These are phyloP conservation scores for Rhamnusium bicolor DNA, from an alignment of 2,888 invertebrate species.

Conservation along the genomic window DNA sequence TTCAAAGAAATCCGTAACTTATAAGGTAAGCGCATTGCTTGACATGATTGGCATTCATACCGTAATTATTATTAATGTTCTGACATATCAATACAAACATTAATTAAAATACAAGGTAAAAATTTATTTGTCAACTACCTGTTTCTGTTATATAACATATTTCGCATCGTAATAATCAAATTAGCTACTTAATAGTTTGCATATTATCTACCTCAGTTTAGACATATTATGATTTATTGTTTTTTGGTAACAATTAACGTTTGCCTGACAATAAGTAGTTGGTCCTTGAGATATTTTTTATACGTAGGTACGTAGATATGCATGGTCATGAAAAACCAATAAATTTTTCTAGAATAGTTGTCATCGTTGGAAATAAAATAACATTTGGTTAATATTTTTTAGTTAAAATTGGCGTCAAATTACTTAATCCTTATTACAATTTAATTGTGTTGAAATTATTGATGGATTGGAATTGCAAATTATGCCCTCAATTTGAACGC, in stretches of 20 bases:
- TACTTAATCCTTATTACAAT: neutral
- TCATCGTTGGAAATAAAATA: neutral
- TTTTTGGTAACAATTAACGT: conserved; percentile 2
- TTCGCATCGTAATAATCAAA: conserved; percentile 38
- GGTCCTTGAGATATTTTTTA: conserved; percentile 19
- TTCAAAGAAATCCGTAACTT: neutral
- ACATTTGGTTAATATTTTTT: neutral
- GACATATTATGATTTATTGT: conserved; percentile 14
- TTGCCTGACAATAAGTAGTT: neutral
- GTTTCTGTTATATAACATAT: conserved; percentile 25
- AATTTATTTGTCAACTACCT: conserved; percentile 40
- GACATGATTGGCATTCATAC: conserved; percentile 25
- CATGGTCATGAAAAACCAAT: neutral
- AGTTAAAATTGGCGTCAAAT: neutral
- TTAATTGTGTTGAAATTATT: too few relatives aligned
- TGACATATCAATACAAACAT: conserved; percentile 35
- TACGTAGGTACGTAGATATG: neutral
- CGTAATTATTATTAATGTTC: conserved; percentile 21
- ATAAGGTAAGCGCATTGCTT: neutral
- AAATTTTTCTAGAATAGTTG: neutral
- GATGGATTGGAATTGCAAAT: too few relatives aligned
- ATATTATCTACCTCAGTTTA: neutral
- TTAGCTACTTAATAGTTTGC: conserved; percentile 18
- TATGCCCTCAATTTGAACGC: too few relatives aligned
- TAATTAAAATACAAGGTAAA: conserved; percentile 35